A percentile compares a stretch with the other conserved stretches of the same genome.
Evolutionary conservation across 2,888 invertebrate genomes (phyloP).

Genomic region (Andrena chrysosceles): DNA sequence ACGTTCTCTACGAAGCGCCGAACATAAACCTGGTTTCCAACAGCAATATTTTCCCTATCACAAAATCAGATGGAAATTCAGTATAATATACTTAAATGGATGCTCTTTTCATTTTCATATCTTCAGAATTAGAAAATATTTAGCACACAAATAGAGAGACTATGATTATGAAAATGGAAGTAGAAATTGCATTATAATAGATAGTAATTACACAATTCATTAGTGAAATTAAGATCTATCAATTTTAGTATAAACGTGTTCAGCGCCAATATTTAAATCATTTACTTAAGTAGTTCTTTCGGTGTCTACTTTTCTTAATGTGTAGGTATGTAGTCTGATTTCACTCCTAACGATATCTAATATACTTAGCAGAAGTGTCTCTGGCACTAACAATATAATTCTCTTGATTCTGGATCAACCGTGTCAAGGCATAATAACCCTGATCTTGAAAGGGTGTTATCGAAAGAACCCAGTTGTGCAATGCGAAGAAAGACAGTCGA

Average conservation of each 20-base stretch:
- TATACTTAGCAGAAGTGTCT: no score
- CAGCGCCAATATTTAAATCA: no score
- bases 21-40: constrained; percentile 20
- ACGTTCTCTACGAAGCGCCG: constrained; percentile 19
- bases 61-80: neutral
- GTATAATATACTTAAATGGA: neutral
- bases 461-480: neutral
- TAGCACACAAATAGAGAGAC: no score
- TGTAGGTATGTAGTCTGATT: no score
- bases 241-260: no score
- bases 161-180: neutral
- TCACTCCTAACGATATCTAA: no score
- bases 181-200: neutral
- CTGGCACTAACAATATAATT: no score
- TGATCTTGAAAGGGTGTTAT: neutral
- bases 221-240: no score
- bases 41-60: constrained; percentile 13
- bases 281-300: no score
- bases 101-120: neutral
- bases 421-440: neutral
- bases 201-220: neutral
- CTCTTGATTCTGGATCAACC: no score
- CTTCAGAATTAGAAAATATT: neutral
- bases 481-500: neutral
- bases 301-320: no score